Evolutionary conservation across 2,113 vertebrate species (phyloP), one percentile per base, ranked within the genome.

Genomic region (Oxyruncus cristatus): DNA sequence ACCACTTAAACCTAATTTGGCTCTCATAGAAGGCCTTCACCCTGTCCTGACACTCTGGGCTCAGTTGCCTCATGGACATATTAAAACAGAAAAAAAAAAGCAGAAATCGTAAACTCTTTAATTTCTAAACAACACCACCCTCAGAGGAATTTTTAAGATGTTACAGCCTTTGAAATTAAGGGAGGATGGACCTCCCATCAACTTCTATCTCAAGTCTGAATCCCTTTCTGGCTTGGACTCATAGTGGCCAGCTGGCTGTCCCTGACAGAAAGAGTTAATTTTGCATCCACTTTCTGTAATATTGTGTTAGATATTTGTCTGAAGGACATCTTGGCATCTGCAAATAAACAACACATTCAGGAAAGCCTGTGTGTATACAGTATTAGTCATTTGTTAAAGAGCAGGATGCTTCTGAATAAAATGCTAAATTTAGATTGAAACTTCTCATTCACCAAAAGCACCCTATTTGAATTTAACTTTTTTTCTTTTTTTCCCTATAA

Each of bases 311-410:
- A 85, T 93, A 86, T 80, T 94, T 77, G 59, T 83, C 92, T 94
- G 93, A 90, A 88, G 85, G 75, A 93, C 72, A 52, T 90, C 72
- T 94, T 96, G 93, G 88, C 78, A 77, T 96, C 75, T 71, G 72
- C 79, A 95, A 96, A 78, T 96, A 93, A 97, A 96, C 88, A 94
- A 32, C 65, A 47, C 71, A 33, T 85, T 88, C 87, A 93, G 81
- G 85, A 93, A 93, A 77, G 59, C 17, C 55, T 94, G 42, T 92
- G 67, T 93, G 74, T 93, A 94, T 53, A 88, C 33, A 89, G 59
- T 18, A 81, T 82, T 63, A 79, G 74, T 66, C 11, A 11, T 93
- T 95, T 93, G 83, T 55, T 83, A 85, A 93, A 77, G n/a, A 83
- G 47, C 90, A 88, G 88, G 63, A 94, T 84, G 58, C 78, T 92